Percentiles rank a stretch among this genome's conserved stretches.
These are phyloP conservation scores for Hyles vespertilio DNA, from an alignment of 1,140 invertebrate genomes.

Conservation along the genomic window DNA sequence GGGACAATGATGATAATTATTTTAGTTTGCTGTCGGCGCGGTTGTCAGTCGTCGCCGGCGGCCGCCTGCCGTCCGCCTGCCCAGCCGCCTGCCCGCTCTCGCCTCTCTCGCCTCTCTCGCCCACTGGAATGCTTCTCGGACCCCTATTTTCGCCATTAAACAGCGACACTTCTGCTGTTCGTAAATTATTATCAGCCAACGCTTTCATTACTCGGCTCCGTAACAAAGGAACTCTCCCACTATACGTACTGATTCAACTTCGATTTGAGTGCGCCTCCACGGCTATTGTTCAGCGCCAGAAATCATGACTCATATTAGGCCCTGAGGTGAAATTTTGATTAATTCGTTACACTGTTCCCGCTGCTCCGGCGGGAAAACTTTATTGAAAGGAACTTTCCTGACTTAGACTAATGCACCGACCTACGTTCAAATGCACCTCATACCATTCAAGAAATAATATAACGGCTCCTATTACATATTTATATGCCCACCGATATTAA, in stretches of 20 bases:
- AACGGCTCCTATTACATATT: too few species aligned
- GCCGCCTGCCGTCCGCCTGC: conserved; percentile 30
- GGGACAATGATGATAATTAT: conserved; percentile 75
- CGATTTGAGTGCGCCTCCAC: conserved; percentile 54
- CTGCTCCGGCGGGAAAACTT: conserved; percentile 44
- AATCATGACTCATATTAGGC: conserved; percentile 69
- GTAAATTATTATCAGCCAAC: conserved; percentile 73
- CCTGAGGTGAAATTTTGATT: conserved; percentile 71
- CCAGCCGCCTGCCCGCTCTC: conserved; percentile 31
- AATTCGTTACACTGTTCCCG: conserved; percentile 65
- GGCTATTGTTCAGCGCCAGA: conserved; percentile 59
- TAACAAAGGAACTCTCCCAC: conserved; percentile 71
- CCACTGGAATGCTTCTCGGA: conserved; percentile 67
- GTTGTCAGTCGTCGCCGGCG: conserved; percentile 47
- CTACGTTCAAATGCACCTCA: conserved; percentile 2
- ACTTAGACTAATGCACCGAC: conserved; percentile 16
- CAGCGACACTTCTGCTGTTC: conserved; percentile 73
- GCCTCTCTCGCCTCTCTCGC: conserved; percentile 1
- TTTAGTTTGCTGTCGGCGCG: conserved; percentile 71
- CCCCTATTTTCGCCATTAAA: conserved; percentile 70
- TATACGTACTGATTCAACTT: conserved; percentile 67
- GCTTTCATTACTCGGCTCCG: conserved; percentile 70
- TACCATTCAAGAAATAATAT: too few species aligned
- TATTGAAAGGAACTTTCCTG: conserved; percentile 42
- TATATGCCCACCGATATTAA: too few species aligned